Base-by-base conservation (phyloP, 2,113 vertebrate species). In the Deroptyus accipitrinus region DNA sequence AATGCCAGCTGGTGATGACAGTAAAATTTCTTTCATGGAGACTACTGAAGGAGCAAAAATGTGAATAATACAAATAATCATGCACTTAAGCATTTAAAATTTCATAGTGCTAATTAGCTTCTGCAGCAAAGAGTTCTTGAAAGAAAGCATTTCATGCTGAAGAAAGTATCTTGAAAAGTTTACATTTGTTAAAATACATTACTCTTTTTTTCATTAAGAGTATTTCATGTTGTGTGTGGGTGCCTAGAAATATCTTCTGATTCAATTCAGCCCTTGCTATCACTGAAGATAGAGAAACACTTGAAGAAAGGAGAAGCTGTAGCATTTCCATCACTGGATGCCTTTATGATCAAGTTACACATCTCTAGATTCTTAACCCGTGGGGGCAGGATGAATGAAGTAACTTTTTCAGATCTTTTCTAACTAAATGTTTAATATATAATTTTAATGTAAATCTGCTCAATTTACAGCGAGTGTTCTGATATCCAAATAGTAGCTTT, bases 21-120 rank as follows among this genome's bases (percentile, higher is more conserved):
- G 57, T 39, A 89, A 57, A 93, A 90, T 80, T 94, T 90, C 55
- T 90, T 94, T 96, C 79, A 95, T 42, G 79, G 94, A 89, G 57
- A 95, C 61, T 76, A 86, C 52, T 92, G 28, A 46, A 95, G 85
- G 51, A 79, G 59, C 17, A 79, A 90, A 97, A 96, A 80, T 70
- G 67, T 86, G 91, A 97, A 92, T 87, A 94, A 92, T 78, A 88
- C 6, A 94, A 97, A 96, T 94, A 94, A 93, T 90, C 37, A 82
- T 49, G 54, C 37, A 33, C 92, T 92, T 95, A 80, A 92, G n/a
- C 52, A 27, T 41, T 92, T 97, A 73, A 95, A 4, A 94, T 95
- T 91, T 96, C 90, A 92, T 59, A 94, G 28, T 68, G 72, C 73
- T 93, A 90, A 93, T 96, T 96, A 95, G 35, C 41, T 91, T 74